Base-by-base conservation (phyloP, 2,888 invertebrate species). In the Melolontha melolontha region DNA sequence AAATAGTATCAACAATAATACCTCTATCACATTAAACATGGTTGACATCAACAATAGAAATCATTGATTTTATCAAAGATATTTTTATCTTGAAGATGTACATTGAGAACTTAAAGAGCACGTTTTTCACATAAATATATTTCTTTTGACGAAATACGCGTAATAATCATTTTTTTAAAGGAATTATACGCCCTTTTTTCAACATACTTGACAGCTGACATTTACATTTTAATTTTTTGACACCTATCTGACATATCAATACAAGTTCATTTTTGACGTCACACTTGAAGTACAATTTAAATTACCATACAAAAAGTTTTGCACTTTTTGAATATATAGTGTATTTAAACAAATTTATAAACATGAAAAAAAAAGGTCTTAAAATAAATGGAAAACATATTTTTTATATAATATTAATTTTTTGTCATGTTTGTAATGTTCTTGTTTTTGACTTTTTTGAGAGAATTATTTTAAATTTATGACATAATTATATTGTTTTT, bases 11-110 rank as follows among this genome's bases (percentile, higher is more conserved):
- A 67, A 22, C 22, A 22, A 64, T 50, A 14, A 54, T 41, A 40
- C 52, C 40, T 52, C 27, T 39, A 34, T 34, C 34, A 34, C 34
- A 34, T 67, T 17, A 52, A 67, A 67, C 54, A 67, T 67, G 67
- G 67, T 67, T 42, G 67, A 67, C 63, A 55, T 51, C 47, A 67
- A 50, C 49, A 64, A 64, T 34, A 64, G n/a, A 16, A 51, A 39
- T 47, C 63, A 67, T 67, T 51, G 67, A 67, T 67, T 67, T 67
- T 63, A 51, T 47, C 44, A 59, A 54, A 55, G 47, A 34, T 44
- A 59, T 59, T 44, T 44, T 59, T 59, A 59, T 59, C 29, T 44
- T 27, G 12, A 29, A 47, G 44, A 29, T 44, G 41, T 27, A n/a
- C 42, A 40, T 57, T 34, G 10, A 34, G 10, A 44, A 44, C 27